A percentile compares a stretch with the other conserved stretches of the same genome.
Evolutionary conservation across 2,797 vertebrate species (phyloP).

Genomic region (Malacoctenus gilli): DNA sequence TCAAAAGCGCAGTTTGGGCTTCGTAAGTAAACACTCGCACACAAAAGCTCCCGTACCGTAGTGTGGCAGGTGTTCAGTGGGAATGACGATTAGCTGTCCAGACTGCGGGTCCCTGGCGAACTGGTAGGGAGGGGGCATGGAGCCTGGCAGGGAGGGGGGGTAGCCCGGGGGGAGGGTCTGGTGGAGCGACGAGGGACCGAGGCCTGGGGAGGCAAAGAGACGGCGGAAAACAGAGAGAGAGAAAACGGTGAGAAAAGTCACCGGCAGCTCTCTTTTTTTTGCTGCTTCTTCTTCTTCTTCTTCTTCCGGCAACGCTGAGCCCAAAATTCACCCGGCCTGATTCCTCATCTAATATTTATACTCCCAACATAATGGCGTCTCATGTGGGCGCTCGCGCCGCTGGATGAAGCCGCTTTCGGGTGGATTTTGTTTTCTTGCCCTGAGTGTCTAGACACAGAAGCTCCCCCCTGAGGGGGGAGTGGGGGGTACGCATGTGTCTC

Average conservation of each 20-base stretch:
- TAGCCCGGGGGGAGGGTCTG: conserved; percentile 91
- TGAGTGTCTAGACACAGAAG: conserved; percentile 70
- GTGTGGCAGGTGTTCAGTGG: conserved; percentile 93
- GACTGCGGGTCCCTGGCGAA: conserved; percentile 95
- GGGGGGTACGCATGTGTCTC: conserved; percentile 4
- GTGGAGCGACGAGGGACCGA: conserved; percentile 90
- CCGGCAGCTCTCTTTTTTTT: too few species aligned
- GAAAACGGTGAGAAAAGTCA: neutral
- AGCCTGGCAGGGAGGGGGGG: conserved; percentile 86
- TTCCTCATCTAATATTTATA: conserved; percentile 22
- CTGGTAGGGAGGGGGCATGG: conserved; percentile 92
- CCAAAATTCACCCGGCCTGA: conserved; percentile 19
- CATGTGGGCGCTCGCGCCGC: conserved; percentile 9
- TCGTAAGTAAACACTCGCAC: neutral
- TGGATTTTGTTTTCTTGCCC: conserved; percentile 28
- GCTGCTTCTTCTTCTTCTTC: too few species aligned
- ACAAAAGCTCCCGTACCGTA: conserved; percentile 84
- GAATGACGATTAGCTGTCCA: conserved; percentile 94
- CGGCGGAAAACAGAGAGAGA: neutral
- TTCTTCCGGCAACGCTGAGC: neutral
- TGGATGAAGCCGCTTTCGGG: conserved; percentile 35
- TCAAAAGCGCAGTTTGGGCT: neutral
- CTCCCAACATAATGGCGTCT: conserved; percentile 1
- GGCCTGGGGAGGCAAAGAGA: conserved; percentile 73
- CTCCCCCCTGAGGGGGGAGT: conserved; percentile 41